Evolutionary conservation across 1,140 invertebrate genomes (phyloP), one percentile per base, ranked within the genome.

Genomic region (Mamestra configurata): DNA sequence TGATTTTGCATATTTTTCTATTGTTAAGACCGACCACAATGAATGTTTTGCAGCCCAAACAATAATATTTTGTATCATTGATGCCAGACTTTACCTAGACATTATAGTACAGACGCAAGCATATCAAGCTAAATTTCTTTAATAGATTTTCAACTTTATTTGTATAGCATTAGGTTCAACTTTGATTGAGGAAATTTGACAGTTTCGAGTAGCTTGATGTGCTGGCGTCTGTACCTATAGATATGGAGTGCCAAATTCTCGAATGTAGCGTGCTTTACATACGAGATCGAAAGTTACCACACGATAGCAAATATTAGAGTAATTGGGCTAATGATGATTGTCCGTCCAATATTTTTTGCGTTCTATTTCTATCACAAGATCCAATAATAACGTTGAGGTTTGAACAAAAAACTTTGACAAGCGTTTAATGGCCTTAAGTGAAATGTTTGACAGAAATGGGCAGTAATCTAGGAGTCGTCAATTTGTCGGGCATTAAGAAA

Each of bases 401-500:
- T 61, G 51, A 4, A 66, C 18, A 51, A 79, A 73, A 82, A 77
- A 76, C n/a, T 27, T 37, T 82, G 81, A 82, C 77, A 79, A 79
- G 51, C 59, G 24, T 77, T 82, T 76, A 76, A 72, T 70, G 51
- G 53, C 51, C 66, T 77, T 78, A 24, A 77, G 49, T 72, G 18
- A 73, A 80, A 75, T 76, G 46, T 75, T 80, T 83, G 79, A 80
- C 82, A 78, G 71, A 7, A 72, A 80, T 31, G 49, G 71, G 82
- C 61, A 80, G 53, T 81, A 82, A 86, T 85, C 81, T 73, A 59
- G 68, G 86, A 85, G 59, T 86, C 81, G 49, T 49, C 79, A 77
- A 79, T 83, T 80, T 66, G 61, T 70, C 81, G 66, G 8, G 18
- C 57, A 73, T 79, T 88, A 86, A 49, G 82, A 82, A 88, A 85